These are phyloP conservation scores for Leucosticte australis DNA, from an alignment of 2,113 vertebrate species.

Conservation along the genomic window DNA sequence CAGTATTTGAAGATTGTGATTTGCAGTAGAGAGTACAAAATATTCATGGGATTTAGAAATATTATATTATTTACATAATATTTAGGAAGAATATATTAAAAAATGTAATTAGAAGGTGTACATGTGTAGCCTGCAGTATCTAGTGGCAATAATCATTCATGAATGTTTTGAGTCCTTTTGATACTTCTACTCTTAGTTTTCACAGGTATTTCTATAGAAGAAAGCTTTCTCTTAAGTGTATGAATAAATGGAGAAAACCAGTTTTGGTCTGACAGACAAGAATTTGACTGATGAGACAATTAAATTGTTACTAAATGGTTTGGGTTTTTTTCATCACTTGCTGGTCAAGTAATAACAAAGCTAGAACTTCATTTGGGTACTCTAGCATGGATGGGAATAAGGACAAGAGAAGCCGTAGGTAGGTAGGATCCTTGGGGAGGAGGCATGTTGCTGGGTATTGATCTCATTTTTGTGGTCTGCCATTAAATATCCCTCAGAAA, in stretches of 20 bases:
- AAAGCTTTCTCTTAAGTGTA: not conserved
- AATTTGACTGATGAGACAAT: not conserved
- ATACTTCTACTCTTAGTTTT: not conserved
- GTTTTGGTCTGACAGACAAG: not conserved
- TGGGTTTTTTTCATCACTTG: not conserved
- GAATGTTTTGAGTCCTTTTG: not conserved
- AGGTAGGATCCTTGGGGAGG: not conserved
- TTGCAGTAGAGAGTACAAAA: slow-evolving; percentile 2
- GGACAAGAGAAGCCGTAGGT: not conserved
- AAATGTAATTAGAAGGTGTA: not conserved
- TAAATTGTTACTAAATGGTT: not conserved
- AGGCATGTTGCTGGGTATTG: not conserved
- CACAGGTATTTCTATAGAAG: not conserved
- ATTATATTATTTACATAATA: not conserved
- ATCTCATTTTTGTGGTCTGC: not conserved
- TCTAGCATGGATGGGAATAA: not conserved
- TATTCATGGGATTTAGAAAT: slow-evolving; percentile 17
- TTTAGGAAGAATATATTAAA: slow-evolving; percentile 2
- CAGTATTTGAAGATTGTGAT: not conserved
- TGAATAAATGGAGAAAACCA: not conserved
- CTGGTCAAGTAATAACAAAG: not conserved
- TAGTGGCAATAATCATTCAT: not conserved
- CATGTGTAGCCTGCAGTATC: not conserved
- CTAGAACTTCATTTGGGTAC: not conserved
- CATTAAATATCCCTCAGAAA: not conserved